Evolutionary conservation across 2,113 vertebrate species (phyloP).

Genomic region (Turdus rufiventris): DNA sequence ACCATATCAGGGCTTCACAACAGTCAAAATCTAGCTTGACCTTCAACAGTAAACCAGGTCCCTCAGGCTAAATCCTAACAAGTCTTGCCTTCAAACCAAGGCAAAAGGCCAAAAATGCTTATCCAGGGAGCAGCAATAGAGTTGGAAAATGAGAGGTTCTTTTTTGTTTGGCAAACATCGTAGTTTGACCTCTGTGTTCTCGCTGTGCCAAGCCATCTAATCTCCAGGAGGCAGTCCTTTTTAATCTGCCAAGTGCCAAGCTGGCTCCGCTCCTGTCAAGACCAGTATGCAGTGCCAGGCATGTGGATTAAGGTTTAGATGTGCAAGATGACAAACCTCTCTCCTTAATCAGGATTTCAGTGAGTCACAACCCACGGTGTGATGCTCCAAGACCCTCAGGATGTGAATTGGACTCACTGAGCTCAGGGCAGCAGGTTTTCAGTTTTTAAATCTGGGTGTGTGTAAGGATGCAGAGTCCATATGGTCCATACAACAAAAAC

Average conservation of each 20-base stretch:
- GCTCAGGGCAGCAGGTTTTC: neutral
- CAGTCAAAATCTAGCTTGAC: slow-evolving; percentile 47
- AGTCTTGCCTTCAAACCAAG: slow-evolving; percentile 54
- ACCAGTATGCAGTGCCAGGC: slow-evolving; percentile 2
- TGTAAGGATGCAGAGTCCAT: neutral
- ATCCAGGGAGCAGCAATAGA: slow-evolving; percentile 16
- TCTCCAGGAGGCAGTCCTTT: slow-evolving; percentile 49
- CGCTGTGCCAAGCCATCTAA: slow-evolving; percentile 43
- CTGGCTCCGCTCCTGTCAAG: slow-evolving; percentile 39
- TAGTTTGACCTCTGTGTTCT: slow-evolving; percentile 47
- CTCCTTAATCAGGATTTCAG: neutral
- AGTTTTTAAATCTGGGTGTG: neutral
- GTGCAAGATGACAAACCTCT: neutral
- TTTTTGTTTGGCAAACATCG: slow-evolving; percentile 32
- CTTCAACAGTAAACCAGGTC: slow-evolving; percentile 45
- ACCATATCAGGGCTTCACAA: slow-evolving; percentile 36
- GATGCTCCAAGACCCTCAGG: neutral
- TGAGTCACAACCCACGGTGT: neutral
- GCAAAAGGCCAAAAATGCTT: slow-evolving; percentile 61
- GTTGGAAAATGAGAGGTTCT: slow-evolving; percentile 29
- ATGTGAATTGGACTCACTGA: neutral
- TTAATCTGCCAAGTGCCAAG: slow-evolving; percentile 41
- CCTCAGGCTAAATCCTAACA: slow-evolving; percentile 54
- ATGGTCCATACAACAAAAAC: neutral
- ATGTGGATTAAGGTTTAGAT: slow-evolving; percentile 42